Evolutionary conservation across 2,888 invertebrate species (phyloP).

Genomic region (Fabriciana adippe): DNA sequence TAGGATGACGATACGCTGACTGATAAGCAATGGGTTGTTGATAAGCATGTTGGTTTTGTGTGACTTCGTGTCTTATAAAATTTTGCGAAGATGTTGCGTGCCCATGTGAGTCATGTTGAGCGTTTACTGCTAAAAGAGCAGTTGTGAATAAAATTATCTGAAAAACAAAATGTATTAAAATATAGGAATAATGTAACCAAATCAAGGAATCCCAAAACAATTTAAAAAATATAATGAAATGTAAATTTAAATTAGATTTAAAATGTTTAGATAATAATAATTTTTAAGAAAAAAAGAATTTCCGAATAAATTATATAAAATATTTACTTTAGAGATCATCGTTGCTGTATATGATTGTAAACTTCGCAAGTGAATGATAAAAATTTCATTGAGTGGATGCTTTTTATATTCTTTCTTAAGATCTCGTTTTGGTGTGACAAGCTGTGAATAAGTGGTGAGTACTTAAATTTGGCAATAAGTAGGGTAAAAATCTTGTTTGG

Average conservation of each 20-base stretch:
- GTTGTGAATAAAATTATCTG: slow-evolving; percentile 38
- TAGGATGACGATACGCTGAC: slow-evolving; percentile 22
- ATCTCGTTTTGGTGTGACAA: slow-evolving; percentile 22
- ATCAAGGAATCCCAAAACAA: neutral
- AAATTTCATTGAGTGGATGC: slow-evolving; percentile 40
- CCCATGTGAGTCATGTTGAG: slow-evolving; percentile 43
- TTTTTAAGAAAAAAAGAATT: neutral
- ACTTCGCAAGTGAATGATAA: slow-evolving; percentile 53
- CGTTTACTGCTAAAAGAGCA: slow-evolving; percentile 44
- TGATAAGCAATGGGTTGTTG: slow-evolving; percentile 24
- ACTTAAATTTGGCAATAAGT: slow-evolving; percentile 17
- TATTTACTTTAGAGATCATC: slow-evolving; percentile 59
- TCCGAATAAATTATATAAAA: slow-evolving; percentile 1
- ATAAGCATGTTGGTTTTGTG: slow-evolving; percentile 34
- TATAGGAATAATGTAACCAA: neutral
- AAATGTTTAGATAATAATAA: neutral
- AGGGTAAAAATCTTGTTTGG: slow-evolving; percentile 17
- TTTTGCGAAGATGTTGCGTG: slow-evolving; percentile 44
- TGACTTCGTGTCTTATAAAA: slow-evolving; percentile 38
- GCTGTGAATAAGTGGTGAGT: slow-evolving; percentile 12
- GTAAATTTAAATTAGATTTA: neutral
- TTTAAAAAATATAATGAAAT: neutral
- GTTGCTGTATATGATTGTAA: slow-evolving; percentile 47
- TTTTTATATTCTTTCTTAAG: slow-evolving; percentile 53
- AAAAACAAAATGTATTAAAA: slow-evolving; percentile 8